Conservation (phyloP, 2,113 vertebrate species). For the Sinocyclocheilus anshuiensis region DNA sequence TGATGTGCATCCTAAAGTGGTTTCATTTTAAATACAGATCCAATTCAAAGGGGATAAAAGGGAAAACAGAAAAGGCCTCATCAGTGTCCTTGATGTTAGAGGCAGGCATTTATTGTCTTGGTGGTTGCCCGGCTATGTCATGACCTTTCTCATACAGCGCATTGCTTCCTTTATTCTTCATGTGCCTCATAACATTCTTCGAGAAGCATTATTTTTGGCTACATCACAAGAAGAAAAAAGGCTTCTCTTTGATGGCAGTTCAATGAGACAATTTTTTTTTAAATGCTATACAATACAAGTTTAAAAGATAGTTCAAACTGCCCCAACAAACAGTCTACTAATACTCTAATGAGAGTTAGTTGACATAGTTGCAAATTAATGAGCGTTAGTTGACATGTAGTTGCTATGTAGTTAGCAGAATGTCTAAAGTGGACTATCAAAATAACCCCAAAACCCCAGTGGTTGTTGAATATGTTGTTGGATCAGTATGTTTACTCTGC, state of each 20-base stretch:
- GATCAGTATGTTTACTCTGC: background rate
- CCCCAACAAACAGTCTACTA: too few relatives aligned
- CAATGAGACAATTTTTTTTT: background rate
- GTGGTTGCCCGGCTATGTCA: background rate
- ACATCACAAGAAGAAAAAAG: background rate
- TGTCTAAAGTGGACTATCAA: too few relatives aligned
- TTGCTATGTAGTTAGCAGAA: too few relatives aligned
- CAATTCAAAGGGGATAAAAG: background rate
- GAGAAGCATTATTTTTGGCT: background rate
- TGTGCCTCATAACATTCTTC: background rate
- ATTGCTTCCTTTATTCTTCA: background rate
- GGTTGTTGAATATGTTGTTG: background rate
- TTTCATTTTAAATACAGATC: conserved; percentile 8
- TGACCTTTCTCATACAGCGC: background rate
- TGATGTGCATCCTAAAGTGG: background rate
- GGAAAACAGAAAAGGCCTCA: background rate
- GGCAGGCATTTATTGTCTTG: background rate
- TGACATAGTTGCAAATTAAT: too few relatives aligned
- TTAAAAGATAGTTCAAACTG: too few relatives aligned
- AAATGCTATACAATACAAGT: too few relatives aligned
- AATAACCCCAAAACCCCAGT: background rate
- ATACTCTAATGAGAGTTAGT: too few relatives aligned
- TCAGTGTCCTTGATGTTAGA: background rate
- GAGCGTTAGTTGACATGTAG: too few relatives aligned
- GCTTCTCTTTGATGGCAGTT: background rate